Evolutionary conservation across 2,797 vertebrate genomes (phyloP), one percentile per base, ranked within the genome.

Genomic region (Alectoris magna): DNA sequence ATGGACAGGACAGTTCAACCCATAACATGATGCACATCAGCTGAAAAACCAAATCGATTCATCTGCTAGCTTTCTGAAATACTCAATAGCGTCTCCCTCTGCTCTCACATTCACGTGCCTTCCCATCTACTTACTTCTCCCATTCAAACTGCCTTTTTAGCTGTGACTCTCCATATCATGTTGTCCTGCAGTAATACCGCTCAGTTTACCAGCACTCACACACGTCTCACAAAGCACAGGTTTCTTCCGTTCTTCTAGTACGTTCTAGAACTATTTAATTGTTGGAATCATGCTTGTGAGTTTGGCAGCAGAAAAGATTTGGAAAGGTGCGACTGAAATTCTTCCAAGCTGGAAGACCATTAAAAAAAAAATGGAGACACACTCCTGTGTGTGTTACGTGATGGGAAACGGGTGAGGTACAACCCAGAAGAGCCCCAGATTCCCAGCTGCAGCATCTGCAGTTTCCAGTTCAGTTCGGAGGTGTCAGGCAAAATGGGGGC

Each of bases 401-500:
- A 8, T 9, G 13, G 21, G 18, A 67, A 36, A 38, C 1, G 0
- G 24, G 27, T 1, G 44, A 72, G 38, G 34, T 67, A 77, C 41
- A 46, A 26, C 6, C 62, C 27, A 70, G 13, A 59, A 14, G 23
- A 88, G 34, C 15, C 13, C 21, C 49, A 77, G 38, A 38, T 69
- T 81, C 63, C 34, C 46, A 55, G 71, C 46, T 49, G 55, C 60
- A 73, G 67, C 60, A 84, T 31, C 68, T 91, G 93, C 82, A 88
- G 60, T 53, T 84, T 82, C 69, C 69, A 62, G 41, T 43, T 87
- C 80, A 18, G 38, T 79, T 88, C 44, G 56, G 85, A 84, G 36
- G 60, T 76, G 81, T 88, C 82, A 86, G 87, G 72, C 88, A 81
- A 90, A 93, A 76, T 68, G 79, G 70, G 68, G 76, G 31, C 72